A percentile compares a stretch with the other conserved stretches of the same genome.
Conservation (phyloP, 2,113 vertebrate genomes). For the Aspidoscelis tigris region DNA sequence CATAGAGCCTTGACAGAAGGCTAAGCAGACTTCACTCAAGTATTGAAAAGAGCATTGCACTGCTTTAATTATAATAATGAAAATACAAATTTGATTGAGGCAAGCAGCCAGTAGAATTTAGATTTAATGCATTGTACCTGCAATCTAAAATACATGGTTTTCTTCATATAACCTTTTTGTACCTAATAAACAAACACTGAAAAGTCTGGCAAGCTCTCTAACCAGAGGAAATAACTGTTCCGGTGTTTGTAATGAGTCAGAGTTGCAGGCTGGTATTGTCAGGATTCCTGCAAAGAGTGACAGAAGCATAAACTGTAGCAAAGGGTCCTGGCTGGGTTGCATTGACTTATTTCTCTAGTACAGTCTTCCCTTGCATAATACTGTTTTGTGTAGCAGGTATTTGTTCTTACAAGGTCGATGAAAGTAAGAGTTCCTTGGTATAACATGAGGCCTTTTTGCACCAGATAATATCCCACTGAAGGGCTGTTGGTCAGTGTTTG, state of each 20-base stretch:
- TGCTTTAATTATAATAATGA: too few species aligned
- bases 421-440: not conserved
- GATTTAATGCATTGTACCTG: not conserved
- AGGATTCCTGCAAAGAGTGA: not conserved
- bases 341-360: not conserved
- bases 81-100: not conserved
- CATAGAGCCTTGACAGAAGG: too few species aligned
- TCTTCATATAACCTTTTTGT: not conserved
- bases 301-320: not conserved
- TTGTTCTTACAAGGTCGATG: not conserved
- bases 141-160: not conserved
- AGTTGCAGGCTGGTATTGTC: not conserved
- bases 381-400: constrained; percentile 16
- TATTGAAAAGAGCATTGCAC: not conserved
- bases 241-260: not conserved
- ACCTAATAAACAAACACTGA: not conserved
- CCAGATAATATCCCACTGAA: too few species aligned
- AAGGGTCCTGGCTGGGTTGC: not conserved
- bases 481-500: too few species aligned
- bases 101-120: not conserved
- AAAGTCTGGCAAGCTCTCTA: not conserved
- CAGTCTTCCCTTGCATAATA: too few species aligned
- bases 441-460: not conserved
- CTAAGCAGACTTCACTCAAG: not conserved
- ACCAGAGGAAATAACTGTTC: not conserved